Evolutionary conservation across 1,140 invertebrate genomes (phyloP), one percentile per base, ranked within the genome.

Genomic region (Drosophila suzukii): DNA sequence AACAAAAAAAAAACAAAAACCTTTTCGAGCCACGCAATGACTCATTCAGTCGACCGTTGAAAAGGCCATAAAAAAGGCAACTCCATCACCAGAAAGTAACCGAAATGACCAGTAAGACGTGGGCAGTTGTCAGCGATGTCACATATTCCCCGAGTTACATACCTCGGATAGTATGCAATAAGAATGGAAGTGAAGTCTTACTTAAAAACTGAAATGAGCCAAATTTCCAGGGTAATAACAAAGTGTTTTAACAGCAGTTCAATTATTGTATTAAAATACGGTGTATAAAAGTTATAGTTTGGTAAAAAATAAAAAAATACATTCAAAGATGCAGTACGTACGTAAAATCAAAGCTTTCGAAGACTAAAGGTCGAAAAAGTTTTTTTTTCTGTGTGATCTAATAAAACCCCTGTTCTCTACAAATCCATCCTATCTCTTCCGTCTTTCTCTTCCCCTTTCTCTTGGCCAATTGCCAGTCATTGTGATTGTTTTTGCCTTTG

Each of bases 21-120:
- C 53, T 71, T 71, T 72, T 71, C 44, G 44, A 72, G 53, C 66
- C 68, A 72, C 34, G 56, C 27, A 73, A 54, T 73, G 70, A 73
- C 44, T 73, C 70, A 73, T 73, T 61, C 70, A 73, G 56, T 61
- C 44, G 49, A 73, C 39, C 70, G 68, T 73, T 72, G 68, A 73
- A 73, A 73, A 73, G 70, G 56, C 70, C 68, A 73, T 73, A 73
- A 53, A 61, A 61, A 34, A 73, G 51, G 34, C 67, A 57, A 27
- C 51, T 68, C 51, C 63, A 65, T 49, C 7, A 15, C 6, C 36
- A 34, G 13, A 32, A 60, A 60, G 60, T 63, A 32, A 59, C 15
- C 60, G 39, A 63, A 43, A 30, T 60, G 60, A 24, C 60, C 60
- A 63, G 59, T 46, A 39, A 27, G 32, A 47, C 47, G 27, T 49